Conservation (phyloP, 2,888 invertebrate genomes). For the Tuberolachnus salignus region DNA sequence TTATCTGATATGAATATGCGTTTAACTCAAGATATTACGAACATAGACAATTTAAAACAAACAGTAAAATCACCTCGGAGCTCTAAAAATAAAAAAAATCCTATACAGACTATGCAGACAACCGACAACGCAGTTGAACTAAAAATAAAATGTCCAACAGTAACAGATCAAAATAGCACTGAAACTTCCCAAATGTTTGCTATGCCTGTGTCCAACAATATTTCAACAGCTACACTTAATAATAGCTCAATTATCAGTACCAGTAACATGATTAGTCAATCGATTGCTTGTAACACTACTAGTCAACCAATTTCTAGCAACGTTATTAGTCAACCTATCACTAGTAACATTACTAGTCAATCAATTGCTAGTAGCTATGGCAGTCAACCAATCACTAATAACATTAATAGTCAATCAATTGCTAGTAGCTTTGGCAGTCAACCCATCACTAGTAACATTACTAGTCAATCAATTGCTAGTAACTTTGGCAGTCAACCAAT, state of each 20-base stretch:
- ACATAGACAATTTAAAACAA: slow-evolving; percentile 6
- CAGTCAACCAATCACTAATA: not conserved
- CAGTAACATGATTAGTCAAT: slow-evolving; percentile 10
- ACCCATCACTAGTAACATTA: not conserved
- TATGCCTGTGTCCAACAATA: slow-evolving; percentile 29
- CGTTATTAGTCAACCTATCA: not conserved
- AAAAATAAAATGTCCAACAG: slow-evolving; percentile 18
- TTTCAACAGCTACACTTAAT: slow-evolving; percentile 11
- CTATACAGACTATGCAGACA: slow-evolving; percentile 33
- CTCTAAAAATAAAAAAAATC: slow-evolving; percentile 19
- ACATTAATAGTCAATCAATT: slow-evolving; percentile 2
- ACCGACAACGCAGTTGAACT: slow-evolving; percentile 42
- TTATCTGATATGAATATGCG: slow-evolving; percentile 29
- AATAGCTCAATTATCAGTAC: slow-evolving; percentile 7
- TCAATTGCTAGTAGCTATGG: slow-evolving; percentile 2
- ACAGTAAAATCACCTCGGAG: slow-evolving; percentile 1
- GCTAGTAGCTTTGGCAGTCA: not conserved
- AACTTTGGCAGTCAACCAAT: not conserved
- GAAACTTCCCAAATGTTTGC: slow-evolving; percentile 21
- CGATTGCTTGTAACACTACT: not conserved
- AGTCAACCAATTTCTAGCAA: slow-evolving; percentile 4
- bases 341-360: not conserved
- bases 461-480: not conserved
- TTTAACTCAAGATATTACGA: slow-evolving; percentile 10
- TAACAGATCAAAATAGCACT: slow-evolving; percentile 5